Conservation (phyloP, 92 coral and sea anemone species). For the Parazoanthus atlanticus region DNA sequence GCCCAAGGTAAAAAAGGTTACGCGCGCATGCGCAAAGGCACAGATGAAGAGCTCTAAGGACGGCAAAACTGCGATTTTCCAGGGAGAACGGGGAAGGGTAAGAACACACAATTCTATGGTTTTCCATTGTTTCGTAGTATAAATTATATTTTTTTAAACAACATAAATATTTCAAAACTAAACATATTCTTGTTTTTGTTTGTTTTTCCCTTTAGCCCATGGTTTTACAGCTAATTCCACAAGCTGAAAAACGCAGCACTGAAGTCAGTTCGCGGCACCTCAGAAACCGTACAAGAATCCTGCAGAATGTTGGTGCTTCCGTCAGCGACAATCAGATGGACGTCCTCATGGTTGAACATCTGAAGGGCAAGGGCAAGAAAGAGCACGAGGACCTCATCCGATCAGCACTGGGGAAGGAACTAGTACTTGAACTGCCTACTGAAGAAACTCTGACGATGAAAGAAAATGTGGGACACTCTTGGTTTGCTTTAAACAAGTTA, state of each 20-base stretch:
- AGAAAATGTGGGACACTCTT: slow-evolving; percentile 15
- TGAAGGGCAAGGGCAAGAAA: slow-evolving; percentile 18
- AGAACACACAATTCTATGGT: too few relatives aligned
- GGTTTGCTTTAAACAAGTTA: slow-evolving; percentile 28
- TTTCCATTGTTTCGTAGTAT: too few relatives aligned
- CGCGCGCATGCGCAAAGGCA: background rate
- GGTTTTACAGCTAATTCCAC: background rate
- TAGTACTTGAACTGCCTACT: slow-evolving; percentile 13
- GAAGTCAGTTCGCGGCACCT: background rate
- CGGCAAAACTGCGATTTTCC: background rate
- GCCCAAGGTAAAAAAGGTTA: background rate
- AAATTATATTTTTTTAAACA: too few relatives aligned
- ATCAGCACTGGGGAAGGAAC: background rate
- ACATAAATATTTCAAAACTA: too few relatives aligned
- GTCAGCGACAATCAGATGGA: slow-evolving; percentile 27
- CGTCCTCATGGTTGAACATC: slow-evolving; percentile 10
- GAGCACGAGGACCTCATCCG: slow-evolving; percentile 32
- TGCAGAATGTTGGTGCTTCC: background rate
- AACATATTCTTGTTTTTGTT: too few relatives aligned
- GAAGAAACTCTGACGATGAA: slow-evolving; percentile 4
- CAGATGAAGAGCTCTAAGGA: slow-evolving; percentile 2
- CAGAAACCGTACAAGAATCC: background rate
- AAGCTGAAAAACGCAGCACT: background rate
- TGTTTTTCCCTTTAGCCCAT: background rate
- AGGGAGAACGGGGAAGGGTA: slow-evolving; percentile 8